Evolutionary conservation across 2,797 vertebrate genomes (phyloP).

Genomic region (Crocodylus rhombifer): DNA sequence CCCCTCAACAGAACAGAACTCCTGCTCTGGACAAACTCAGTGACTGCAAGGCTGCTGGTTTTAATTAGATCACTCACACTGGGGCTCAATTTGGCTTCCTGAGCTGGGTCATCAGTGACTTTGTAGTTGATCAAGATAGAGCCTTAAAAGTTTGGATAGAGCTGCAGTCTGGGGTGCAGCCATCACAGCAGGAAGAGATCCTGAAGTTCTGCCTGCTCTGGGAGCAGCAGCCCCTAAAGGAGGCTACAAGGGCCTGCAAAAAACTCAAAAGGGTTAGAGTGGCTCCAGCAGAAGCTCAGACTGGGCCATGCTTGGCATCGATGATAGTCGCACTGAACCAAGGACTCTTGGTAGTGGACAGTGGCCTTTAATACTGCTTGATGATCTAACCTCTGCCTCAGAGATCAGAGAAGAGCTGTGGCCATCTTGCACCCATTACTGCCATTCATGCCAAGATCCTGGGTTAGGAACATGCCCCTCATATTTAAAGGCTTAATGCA

Average conservation of each 20-base stretch:
- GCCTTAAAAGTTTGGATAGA: background rate
- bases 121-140: accelerated
- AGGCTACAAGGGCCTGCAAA: background rate
- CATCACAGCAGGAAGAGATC: accelerated
- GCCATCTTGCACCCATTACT: background rate
- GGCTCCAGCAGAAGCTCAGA: background rate
- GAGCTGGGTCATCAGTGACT: background rate
- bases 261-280: too few species aligned
- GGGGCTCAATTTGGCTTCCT: background rate
- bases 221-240: background rate
- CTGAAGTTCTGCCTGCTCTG: background rate
- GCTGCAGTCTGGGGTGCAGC: background rate
- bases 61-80: background rate
- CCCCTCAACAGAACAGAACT: accelerated
- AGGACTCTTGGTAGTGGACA: background rate
- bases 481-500: background rate
- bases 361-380: background rate
- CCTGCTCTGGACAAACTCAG: background rate
- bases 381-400: background rate
- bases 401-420: accelerated
- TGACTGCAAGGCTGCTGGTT: accelerated
- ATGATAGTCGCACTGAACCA: background rate
- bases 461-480: background rate
- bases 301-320: accelerated
- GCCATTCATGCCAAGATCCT: accelerated